Conservation (phyloP, 2,888 invertebrate genomes). For the Melanotus villosus region DNA sequence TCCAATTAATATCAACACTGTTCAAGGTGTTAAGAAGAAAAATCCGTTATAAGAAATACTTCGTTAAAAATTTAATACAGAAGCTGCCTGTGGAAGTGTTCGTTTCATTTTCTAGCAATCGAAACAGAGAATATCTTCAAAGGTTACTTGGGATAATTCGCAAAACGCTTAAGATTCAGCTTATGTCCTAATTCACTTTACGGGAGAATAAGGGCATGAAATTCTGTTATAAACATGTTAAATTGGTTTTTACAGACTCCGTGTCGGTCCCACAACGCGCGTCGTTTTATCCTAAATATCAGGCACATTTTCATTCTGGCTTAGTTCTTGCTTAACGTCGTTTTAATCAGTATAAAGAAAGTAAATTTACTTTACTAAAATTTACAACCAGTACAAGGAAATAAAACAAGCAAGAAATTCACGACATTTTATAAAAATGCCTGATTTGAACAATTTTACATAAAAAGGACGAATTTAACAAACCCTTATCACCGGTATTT, state of each 20-base stretch:
- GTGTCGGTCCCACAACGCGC: conserved; percentile 7
- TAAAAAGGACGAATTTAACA: too few relatives aligned
- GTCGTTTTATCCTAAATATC: not conserved
- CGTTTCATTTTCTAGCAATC: not conserved
- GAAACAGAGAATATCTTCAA: conserved; percentile 1
- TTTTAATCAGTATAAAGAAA: conserved; percentile 4
- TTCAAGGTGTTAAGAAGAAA: not conserved
- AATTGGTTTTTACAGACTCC: conserved; percentile 21
- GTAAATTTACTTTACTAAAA: not conserved
- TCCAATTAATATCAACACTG: not conserved
- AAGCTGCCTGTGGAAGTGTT: not conserved
- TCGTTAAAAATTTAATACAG: not conserved
- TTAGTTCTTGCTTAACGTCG: not conserved
- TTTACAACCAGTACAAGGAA: not conserved
- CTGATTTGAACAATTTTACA: too few relatives aligned
- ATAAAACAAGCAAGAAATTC: not conserved
- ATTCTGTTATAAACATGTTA: conserved; percentile 26
- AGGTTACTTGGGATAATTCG: conserved; percentile 17
- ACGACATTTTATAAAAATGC: not conserved
- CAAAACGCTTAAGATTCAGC: conserved; percentile 19
- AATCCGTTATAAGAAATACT: not conserved
- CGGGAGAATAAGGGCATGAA: conserved; percentile 21
- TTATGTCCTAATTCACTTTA: conserved; percentile 21
- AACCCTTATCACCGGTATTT: too few relatives aligned
- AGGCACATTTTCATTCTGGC: not conserved